phyloP scores from a whole-genome alignment of 2,113 vertebrate genomes.

The Colossoma macropomum region DNA sequence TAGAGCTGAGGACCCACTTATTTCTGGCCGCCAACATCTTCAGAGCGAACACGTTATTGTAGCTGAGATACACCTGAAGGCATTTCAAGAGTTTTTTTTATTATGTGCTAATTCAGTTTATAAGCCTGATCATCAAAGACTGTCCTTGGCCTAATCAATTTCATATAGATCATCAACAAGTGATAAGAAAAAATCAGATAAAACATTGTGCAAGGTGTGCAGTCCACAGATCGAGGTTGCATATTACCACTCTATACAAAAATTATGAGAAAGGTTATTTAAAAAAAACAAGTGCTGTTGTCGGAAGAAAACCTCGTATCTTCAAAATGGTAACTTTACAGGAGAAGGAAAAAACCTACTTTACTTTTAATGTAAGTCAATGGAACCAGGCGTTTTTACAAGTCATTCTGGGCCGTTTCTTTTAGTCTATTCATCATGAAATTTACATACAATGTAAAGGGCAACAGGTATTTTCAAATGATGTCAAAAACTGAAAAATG shows the following conservation, averaged over 20 bases:
- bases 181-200: not conserved
- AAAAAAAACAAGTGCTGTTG: too few relatives aligned
- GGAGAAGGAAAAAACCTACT: too few relatives aligned
- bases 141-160: not conserved
- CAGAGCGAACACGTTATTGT: slow-evolving; percentile 92
- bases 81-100: not conserved
- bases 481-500: too few relatives aligned
- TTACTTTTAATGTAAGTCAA: too few relatives aligned
- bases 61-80: slow-evolving; percentile 93
- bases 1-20: slow-evolving; percentile 84
- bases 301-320: too few relatives aligned
- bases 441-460: too few relatives aligned
- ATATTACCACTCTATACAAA: not conserved
- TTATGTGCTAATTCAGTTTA: not conserved
- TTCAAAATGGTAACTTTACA: too few relatives aligned
- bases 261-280: too few relatives aligned
- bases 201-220: not conserved
- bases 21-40: slow-evolving; percentile 86
- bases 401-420: too few relatives aligned
- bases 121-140: not conserved
- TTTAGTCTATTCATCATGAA: too few relatives aligned
- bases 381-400: too few relatives aligned
- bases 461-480: too few relatives aligned
- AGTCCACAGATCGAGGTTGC: not conserved
- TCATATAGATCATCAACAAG: not conserved